Percentiles rank a stretch among this genome's conserved stretches.
Conservation (phyloP, 2,797 vertebrate genomes). For the Sebastes wilsoni region DNA sequence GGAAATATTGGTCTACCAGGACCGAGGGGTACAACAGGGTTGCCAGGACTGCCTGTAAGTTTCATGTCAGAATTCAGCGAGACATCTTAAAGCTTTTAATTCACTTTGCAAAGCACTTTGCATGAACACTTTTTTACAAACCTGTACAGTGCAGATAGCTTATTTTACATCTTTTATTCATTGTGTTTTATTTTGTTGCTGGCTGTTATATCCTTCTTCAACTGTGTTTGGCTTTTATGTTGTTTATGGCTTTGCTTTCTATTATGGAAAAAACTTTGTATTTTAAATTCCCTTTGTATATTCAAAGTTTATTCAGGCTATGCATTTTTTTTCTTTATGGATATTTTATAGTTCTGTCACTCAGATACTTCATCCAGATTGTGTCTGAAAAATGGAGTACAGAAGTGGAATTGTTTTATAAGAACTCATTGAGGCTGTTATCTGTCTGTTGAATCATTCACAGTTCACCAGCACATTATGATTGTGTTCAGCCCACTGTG, state of each 20-base stretch:
- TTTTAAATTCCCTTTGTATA: neutral
- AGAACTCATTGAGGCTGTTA: constrained; percentile 3
- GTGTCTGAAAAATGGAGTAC: neutral
- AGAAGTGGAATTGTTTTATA: constrained; percentile 18
- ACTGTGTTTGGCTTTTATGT: neutral
- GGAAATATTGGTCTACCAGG: constrained; percentile 83
- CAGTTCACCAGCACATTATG: constrained; percentile 15
- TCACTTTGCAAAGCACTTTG: neutral
- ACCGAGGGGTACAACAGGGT: constrained; percentile 75
- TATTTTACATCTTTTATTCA: neutral
- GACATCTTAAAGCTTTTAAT: neutral
- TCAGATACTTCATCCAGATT: neutral
- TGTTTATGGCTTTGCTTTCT: neutral
- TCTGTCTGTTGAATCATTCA: constrained; percentile 21
- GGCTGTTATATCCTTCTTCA: neutral
- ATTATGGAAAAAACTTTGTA: neutral
- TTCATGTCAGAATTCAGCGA: neutral
- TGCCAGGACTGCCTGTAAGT: constrained; percentile 85
- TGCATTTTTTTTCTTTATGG: neutral
- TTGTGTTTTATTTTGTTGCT: neutral
- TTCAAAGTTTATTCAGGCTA: neutral
- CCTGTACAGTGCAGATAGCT: neutral
- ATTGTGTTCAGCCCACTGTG: constrained; percentile 19
- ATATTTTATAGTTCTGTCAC: neutral
- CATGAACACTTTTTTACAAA: neutral